Base-by-base conservation (phyloP, 2,797 vertebrate genomes). In the Poecilia velifera region DNA sequence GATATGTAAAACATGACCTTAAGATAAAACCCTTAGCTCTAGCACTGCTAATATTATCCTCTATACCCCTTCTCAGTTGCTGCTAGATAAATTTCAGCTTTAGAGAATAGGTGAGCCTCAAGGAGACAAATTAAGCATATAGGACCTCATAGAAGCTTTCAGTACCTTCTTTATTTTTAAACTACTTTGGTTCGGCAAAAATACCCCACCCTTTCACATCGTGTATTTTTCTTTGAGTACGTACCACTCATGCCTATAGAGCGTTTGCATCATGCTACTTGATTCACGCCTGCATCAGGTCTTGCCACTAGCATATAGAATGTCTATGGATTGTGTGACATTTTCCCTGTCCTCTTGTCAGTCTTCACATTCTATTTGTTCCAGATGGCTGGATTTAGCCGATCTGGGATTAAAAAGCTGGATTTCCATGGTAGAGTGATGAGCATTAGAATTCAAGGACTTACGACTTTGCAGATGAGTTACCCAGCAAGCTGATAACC, bases 1-100 rank as follows among this genome's bases (percentile, higher is more conserved):
- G 84, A 93, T 93, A 95, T 95, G 93, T 91, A 92, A 95, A 95
- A 93, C 84, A 88, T 94, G 94, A 95, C 95, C 94, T 96, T 95
- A 86, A 90, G 90, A 94, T 88, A 90, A 94, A 91, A 93, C 88
- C 87, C 73, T 76, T 68, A 75, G 87, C 88, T 92, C 84, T 88
- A 88, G 74, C 88, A 34, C 86, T 86, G 83, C 80, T 92, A 91
- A 94, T 94, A 93, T 93, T 90, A 94, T 87, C 87, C 78, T 76
- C 34, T 62, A 39, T 64, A 3, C 34, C 78, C 83, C 68, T 77
- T 66, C 36, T 9, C 76, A 76, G 86, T 68, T 46, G 73, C 89
- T 82, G 73, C 82, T 84, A 87, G 91, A 93, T 95, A 90, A 89
- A 89, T 90, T 92, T 87, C 87, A 89, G 79, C 89, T 90, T 91